A percentile compares a stretch with the other conserved stretches of the same genome.
Conservation (phyloP, 2,888 invertebrate genomes). For the Linnaemya tessellans region DNA sequence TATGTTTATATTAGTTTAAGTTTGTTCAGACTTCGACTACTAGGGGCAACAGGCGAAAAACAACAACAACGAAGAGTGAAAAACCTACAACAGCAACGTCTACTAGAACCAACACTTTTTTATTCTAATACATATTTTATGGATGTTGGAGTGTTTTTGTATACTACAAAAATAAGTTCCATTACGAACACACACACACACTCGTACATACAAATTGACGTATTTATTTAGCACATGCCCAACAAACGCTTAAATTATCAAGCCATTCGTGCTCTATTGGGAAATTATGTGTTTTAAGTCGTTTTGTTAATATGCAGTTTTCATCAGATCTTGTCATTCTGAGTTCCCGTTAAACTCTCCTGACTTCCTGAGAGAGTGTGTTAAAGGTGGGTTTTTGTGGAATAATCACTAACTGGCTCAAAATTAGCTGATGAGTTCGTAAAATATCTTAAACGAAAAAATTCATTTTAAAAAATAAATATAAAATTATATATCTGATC, state of each 20-base stretch:
- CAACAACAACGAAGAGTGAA: constrained; percentile 3
- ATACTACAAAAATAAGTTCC: constrained; percentile 23
- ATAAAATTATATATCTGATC: too few relatives aligned
- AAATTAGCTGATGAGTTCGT: too few relatives aligned
- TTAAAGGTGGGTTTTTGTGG: too few relatives aligned
- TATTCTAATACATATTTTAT: constrained; percentile 28
- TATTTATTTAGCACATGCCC: background rate
- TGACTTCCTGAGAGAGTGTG: too few relatives aligned
- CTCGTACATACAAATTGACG: constrained; percentile 1
- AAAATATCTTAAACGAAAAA: too few relatives aligned
- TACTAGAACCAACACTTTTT: constrained; percentile 9
- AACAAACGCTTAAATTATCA: background rate
- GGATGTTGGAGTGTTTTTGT: background rate
- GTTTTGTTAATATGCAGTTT: too few relatives aligned
- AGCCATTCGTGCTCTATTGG: too few relatives aligned
- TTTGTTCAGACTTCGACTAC: constrained; percentile 51
- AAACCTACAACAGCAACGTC: constrained; percentile 5
- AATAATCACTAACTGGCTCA: too few relatives aligned
- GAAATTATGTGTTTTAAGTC: too few relatives aligned
- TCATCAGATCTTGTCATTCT: too few relatives aligned
- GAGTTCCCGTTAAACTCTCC: too few relatives aligned
- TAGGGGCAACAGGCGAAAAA: background rate
- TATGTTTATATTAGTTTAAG: constrained; percentile 60
- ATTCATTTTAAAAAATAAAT: too few relatives aligned
- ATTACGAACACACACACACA: background rate